phyloP scores from a whole-genome alignment of 2,797 vertebrate genomes.

The Cryptoprocta ferox region DNA sequence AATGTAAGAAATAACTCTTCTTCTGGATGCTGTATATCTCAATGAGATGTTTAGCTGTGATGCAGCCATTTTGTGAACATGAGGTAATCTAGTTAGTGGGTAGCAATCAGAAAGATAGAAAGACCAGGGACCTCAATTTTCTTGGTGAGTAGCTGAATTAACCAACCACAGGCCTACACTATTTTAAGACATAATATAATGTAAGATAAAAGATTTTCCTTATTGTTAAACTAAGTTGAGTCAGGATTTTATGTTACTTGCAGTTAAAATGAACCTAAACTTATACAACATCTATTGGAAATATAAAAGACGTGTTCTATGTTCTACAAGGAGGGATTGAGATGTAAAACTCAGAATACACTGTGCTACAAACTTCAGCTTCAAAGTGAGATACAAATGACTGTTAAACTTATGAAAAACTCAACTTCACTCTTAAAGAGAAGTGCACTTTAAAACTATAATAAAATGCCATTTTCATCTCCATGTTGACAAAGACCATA shows the following conservation, averaged over 20 bases:
- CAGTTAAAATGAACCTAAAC: slow-evolving; percentile 39
- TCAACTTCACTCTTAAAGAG: slow-evolving; percentile 17
- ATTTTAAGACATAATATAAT: background rate
- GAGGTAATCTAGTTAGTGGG: background rate
- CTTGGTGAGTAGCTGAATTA: background rate
- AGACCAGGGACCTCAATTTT: background rate
- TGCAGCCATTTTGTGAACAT: background rate
- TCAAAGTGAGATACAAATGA: background rate
- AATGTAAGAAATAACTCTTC: background rate
- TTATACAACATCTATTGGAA: background rate
- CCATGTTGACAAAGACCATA: background rate
- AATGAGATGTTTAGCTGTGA: background rate
- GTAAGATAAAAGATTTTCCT: background rate
- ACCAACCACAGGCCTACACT: background rate
- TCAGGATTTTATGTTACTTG: background rate
- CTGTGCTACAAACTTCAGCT: background rate
- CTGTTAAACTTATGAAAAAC: slow-evolving; percentile 19
- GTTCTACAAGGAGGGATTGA: background rate
- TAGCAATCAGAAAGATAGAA: background rate
- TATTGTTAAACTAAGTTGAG: background rate
- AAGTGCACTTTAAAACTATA: slow-evolving; percentile 36
- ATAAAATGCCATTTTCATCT: background rate
- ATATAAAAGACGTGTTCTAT: background rate
- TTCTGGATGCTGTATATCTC: background rate
- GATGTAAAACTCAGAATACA: background rate